Conservation (phyloP, 2,113 vertebrate genomes). For the Furnarius figulus region DNA sequence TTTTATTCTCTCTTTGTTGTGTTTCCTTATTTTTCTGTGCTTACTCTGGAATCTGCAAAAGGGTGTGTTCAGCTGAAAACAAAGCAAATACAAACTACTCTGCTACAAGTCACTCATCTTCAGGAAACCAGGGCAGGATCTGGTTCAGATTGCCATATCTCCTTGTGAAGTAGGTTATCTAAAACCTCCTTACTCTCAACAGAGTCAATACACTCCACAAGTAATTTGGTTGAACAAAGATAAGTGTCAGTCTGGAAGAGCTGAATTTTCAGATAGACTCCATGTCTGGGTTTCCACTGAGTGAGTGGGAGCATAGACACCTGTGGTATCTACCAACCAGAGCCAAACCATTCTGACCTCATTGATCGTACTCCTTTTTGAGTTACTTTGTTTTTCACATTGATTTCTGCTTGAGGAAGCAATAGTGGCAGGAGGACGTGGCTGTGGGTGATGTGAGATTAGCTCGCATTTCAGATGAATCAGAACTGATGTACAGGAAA, state of each 20-base stretch:
- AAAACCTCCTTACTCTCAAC: background rate
- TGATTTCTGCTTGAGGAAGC: background rate
- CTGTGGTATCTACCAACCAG: background rate
- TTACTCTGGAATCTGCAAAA: background rate
- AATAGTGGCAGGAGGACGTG: background rate
- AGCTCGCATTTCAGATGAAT: background rate
- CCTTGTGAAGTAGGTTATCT: background rate
- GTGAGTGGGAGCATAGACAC: background rate
- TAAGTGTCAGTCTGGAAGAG: background rate
- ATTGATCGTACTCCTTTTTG: background rate
- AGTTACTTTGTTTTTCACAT: background rate
- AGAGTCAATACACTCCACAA: background rate
- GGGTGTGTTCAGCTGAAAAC: background rate
- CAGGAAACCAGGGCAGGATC: background rate
- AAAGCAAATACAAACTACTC: background rate
- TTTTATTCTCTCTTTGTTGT: background rate
- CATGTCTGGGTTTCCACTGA: background rate
- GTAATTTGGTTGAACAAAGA: background rate
- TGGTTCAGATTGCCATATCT: background rate
- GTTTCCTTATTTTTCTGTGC: background rate
- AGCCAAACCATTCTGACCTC: background rate
- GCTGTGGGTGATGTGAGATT: background rate
- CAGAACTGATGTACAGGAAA: background rate
- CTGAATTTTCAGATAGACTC: background rate
- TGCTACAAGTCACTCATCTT: background rate